phyloP scores from a whole-genome alignment of 1,140 invertebrate genomes.

The Caenorhabditis elegans region WBcel235 BX284603.4:5515001-5515500 shows the following conservation, averaged over 20 bases:
- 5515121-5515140: constrained; percentile 32
- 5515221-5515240: constrained; percentile 69
- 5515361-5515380: too few species aligned
- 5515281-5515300: constrained; percentile 66
- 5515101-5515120: constrained; percentile 57
- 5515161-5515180: constrained; percentile 45
- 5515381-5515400: too few species aligned
- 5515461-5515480: constrained; percentile 65
- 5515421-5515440: background rate
- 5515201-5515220: constrained; percentile 69
- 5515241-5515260: constrained; percentile 69
- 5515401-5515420: too few species aligned
- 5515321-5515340: background rate
- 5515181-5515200: constrained; percentile 62
- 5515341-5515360: too few species aligned
- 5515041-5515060: constrained; percentile 69
- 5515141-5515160: constrained; percentile 68
- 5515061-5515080: constrained; percentile 67
- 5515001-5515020: constrained; percentile 67
- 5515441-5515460: constrained; percentile 67
- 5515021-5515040: constrained; percentile 68
- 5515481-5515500: constrained; percentile 67
- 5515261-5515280: constrained; percentile 67
- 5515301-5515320: constrained; percentile 53
- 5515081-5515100: constrained; percentile 69